phyloP scores from a whole-genome alignment of 2,113 vertebrate genomes.

The Myiopsitta monachus region DNA sequence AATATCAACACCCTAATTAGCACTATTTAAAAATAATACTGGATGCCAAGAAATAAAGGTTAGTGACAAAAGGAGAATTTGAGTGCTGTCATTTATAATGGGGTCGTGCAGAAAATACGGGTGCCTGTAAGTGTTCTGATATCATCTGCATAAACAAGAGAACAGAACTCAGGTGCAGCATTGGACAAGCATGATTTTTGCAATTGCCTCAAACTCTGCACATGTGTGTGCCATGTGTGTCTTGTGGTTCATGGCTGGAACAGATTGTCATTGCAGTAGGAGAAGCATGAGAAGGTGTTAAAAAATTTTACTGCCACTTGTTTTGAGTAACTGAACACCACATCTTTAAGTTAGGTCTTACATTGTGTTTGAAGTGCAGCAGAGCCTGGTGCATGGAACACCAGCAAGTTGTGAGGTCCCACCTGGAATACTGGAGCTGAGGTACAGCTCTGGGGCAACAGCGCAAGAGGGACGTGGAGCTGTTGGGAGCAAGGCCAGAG shows the following conservation, averaged over 20 bases:
- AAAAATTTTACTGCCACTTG: background rate
- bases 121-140: background rate
- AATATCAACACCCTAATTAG: accelerated
- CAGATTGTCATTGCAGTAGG: background rate
- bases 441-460: background rate
- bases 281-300: background rate
- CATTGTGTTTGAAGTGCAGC: background rate
- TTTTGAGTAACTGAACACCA: background rate
- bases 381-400: background rate
- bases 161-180: background rate
- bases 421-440: background rate
- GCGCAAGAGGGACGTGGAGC: background rate
- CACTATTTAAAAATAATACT: background rate
- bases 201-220: background rate
- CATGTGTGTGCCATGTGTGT: background rate
- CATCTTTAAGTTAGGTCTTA: background rate
- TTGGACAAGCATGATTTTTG: too few relatives aligned
- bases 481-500: background rate
- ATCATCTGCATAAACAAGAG: background rate
- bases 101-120: background rate
- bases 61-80: background rate
- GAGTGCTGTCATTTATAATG: background rate
- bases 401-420: background rate
- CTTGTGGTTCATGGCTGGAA: background rate
- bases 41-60: background rate